A percentile compares a stretch with the other conserved stretches of the same genome.
Conservation (phyloP, 2,888 invertebrate genomes). For the Cephalotes varians region DNA sequence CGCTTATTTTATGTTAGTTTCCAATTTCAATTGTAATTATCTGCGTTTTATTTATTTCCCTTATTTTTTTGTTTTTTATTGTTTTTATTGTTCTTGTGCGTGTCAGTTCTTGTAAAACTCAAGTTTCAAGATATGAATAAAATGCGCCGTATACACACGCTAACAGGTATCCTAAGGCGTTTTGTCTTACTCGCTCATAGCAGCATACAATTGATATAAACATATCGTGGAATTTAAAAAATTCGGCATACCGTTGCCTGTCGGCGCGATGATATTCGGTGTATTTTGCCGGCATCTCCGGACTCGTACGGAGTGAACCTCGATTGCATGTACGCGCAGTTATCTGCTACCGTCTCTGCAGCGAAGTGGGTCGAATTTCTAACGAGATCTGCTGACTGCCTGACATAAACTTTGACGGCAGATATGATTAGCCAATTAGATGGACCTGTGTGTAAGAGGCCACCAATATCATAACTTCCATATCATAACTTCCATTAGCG, state of each 20-base stretch:
- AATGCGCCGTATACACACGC: not conserved
- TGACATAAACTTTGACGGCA: constrained; percentile 60
- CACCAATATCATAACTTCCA: constrained; percentile 58
- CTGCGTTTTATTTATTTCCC: not conserved
- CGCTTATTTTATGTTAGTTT: not conserved
- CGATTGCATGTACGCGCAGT: constrained; percentile 33
- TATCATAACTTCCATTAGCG: constrained; percentile 50
- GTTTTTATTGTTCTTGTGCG: not conserved
- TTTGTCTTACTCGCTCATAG: not conserved
- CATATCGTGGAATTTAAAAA: constrained; percentile 33
- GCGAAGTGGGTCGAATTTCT: constrained; percentile 56
- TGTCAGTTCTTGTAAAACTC: not conserved
- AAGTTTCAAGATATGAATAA: not conserved
- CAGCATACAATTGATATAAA: constrained; percentile 29
- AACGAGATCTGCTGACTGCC: constrained; percentile 39
- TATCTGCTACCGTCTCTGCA: constrained; percentile 49
- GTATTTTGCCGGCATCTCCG: constrained; percentile 10
- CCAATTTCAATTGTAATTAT: not conserved
- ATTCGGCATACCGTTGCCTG: constrained; percentile 32
- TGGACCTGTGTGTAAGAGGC: constrained; percentile 35
- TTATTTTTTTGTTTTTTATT: not conserved
- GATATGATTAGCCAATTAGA: constrained; percentile 63
- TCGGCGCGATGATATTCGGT: constrained; percentile 45
- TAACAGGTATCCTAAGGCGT: not conserved
- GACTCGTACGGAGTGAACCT: constrained; percentile 33